Base-by-base conservation (phyloP, 2,888 invertebrate genomes). In the Dioctria linearis region DNA sequence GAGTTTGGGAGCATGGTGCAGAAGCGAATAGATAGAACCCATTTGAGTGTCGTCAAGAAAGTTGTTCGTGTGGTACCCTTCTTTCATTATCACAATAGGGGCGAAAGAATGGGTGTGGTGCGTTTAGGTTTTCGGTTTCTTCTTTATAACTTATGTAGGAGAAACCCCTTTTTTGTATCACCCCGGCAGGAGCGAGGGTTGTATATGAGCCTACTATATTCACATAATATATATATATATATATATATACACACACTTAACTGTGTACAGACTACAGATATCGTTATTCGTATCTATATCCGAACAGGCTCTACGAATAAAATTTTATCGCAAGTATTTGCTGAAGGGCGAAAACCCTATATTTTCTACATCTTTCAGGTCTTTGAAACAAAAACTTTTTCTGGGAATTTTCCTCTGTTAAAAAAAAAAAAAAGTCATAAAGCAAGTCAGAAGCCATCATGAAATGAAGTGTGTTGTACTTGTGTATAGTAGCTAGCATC, bases 271-370 rank as follows among this genome's bases (percentile, higher is more conserved):
- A 25, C 25, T 25, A 25, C 11, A n/a, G 40, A 71, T 39, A 63
- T 59, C 75, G 61, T 59, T 43, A 75, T 75, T 75, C 75, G 59
- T 59, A 75, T 59, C 66, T 66, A 43, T 40, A 13, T 40, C 43
- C 61, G 25, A 75, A 75, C 61, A 75, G 59, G 75, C 43, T 25
- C 25, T 42, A 43, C 42, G 61, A 75, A 79, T 79, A 81, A 79
- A 81, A 66, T 59, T 79, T 75, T 81, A 79, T 81, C 79, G 73
- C 25, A 25, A 25, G 25, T 75, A 61, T 71, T 81, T 69, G 67
- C 75, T 37, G 61, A 51, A 75, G 73, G 79, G 67, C 67, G 75
- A 66, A 65, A 65, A 73, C 54, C 61, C 75, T 76, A 81, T 25
- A 25, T 81, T 81, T 79, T 76, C 13, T 54, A 61, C 61, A 61